Percentiles rank a stretch among this genome's conserved stretches.
Conservation (phyloP, 2,888 invertebrate species). For the Apomyelois bistriatella region DNA sequence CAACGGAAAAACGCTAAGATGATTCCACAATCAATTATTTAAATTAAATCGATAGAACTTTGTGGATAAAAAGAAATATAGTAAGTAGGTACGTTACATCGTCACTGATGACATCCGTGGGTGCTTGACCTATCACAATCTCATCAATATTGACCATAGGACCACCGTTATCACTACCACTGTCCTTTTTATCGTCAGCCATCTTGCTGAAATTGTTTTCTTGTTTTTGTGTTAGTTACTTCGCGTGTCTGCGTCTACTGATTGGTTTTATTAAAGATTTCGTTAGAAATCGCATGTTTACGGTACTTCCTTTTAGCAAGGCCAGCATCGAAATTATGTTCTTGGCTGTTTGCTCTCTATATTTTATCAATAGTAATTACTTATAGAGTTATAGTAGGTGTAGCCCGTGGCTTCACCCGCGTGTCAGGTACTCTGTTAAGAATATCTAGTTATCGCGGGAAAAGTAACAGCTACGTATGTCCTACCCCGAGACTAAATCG, state of each 20-base stretch:
- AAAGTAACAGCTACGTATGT: too few species aligned
- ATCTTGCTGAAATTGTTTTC: slow-evolving; percentile 36
- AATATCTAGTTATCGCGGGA: too few species aligned
- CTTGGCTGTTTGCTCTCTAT: not conserved
- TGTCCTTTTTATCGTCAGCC: slow-evolving; percentile 37
- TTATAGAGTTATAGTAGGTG: not conserved
- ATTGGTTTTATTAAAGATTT: slow-evolving; percentile 23
- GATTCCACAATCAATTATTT: too few species aligned
- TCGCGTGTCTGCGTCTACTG: slow-evolving; percentile 41
- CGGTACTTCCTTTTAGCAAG: slow-evolving; percentile 55
- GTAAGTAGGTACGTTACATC: slow-evolving; percentile 33
- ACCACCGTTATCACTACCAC: slow-evolving; percentile 22
- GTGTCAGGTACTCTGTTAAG: too few species aligned
- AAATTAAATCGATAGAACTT: too few species aligned
- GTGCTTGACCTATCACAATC: slow-evolving; percentile 40
- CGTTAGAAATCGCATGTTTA: slow-evolving; percentile 36
- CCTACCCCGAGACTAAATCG: too few species aligned
- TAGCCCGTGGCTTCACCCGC: too few species aligned
- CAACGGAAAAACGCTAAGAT: too few species aligned
- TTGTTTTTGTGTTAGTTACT: slow-evolving; percentile 34
- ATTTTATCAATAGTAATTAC: not conserved
- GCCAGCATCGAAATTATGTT: slow-evolving; percentile 24
- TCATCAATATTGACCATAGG: slow-evolving; percentile 43
- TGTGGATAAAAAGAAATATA: too few species aligned
- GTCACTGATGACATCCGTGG: slow-evolving; percentile 48